phyloP scores from a whole-genome alignment of 2,888 invertebrate species.

The Diabrotica balteata region DNA sequence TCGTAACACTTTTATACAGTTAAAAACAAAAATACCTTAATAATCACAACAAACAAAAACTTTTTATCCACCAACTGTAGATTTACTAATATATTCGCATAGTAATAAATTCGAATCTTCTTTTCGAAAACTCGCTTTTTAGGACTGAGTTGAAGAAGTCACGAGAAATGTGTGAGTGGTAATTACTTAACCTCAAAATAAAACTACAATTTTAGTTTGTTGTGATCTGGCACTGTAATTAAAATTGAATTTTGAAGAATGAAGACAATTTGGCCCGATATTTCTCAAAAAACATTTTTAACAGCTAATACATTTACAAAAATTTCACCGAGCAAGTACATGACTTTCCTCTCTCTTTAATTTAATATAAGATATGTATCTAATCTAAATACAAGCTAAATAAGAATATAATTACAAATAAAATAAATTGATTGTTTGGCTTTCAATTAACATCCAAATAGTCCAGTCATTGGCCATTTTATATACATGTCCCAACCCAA shows the following conservation, averaged over 20 bases:
- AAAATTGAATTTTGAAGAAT: too few relatives aligned
- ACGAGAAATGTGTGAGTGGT: too few relatives aligned
- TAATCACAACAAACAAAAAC: conserved; percentile 2
- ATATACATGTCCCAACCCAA: neutral
- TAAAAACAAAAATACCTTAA: conserved; percentile 20
- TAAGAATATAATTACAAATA: conserved; percentile 39
- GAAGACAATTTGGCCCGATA: too few relatives aligned
- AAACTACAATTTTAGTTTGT: too few relatives aligned
- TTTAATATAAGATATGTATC: conserved; percentile 37
- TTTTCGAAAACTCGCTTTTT: too few relatives aligned
- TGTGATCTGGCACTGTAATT: too few relatives aligned
- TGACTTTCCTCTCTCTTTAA: conserved; percentile 19
- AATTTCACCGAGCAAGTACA: conserved; percentile 12
- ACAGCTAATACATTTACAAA: conserved; percentile 17
- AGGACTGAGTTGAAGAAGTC: too few relatives aligned
- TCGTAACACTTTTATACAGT: conserved; percentile 42
- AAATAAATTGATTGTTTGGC: conserved; percentile 29
- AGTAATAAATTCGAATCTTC: too few relatives aligned
- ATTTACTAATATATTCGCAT: too few relatives aligned
- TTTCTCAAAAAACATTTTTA: neutral
- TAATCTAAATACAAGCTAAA: conserved; percentile 39
- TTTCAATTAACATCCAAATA: conserved; percentile 18
- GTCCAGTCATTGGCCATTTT: conserved; percentile 1
- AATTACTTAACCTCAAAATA: too few relatives aligned
- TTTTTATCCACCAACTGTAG: neutral